Conservation (phyloP, 2,797 vertebrate genomes). For the Tokudaia muenninki region DNA sequence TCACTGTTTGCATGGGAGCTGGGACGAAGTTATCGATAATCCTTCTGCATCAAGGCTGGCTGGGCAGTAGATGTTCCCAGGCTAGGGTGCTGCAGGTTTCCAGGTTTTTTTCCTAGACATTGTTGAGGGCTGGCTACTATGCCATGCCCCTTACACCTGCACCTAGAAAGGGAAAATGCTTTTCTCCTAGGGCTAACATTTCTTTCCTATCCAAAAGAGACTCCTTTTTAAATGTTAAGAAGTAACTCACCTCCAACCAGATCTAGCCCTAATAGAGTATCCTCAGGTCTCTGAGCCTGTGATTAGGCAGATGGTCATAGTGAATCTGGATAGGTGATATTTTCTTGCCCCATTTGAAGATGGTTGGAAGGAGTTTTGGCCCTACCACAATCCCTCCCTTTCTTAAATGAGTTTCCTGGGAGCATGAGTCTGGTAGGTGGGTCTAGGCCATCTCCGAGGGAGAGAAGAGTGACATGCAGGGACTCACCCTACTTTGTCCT, state of each 20-base stretch:
- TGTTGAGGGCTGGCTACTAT: neutral
- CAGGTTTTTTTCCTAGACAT: neutral
- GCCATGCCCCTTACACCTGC: slow-evolving; percentile 23
- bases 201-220: slow-evolving; percentile 82
- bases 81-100: accelerated
- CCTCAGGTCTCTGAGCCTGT: slow-evolving; percentile 68
- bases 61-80: neutral
- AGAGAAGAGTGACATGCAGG: neutral
- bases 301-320: slow-evolving; percentile 76
- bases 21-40: neutral
- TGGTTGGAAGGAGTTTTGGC: slow-evolving; percentile 70
- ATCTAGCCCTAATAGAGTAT: slow-evolving; percentile 74
- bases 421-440: neutral
- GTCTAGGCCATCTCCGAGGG: neutral
- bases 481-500: neutral
- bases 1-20: neutral
- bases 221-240: slow-evolving; percentile 75
- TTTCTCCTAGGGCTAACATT: slow-evolving; percentile 78
- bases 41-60: neutral
- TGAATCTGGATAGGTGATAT: slow-evolving; percentile 76
- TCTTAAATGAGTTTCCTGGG: slow-evolving; percentile 45
- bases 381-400: slow-evolving; percentile 64
- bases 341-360: slow-evolving; percentile 79
- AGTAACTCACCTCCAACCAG: neutral
- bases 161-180: slow-evolving; percentile 79